Evolutionary conservation across 2,113 vertebrate species (phyloP).

Genomic region (Scopus umbretta): DNA sequence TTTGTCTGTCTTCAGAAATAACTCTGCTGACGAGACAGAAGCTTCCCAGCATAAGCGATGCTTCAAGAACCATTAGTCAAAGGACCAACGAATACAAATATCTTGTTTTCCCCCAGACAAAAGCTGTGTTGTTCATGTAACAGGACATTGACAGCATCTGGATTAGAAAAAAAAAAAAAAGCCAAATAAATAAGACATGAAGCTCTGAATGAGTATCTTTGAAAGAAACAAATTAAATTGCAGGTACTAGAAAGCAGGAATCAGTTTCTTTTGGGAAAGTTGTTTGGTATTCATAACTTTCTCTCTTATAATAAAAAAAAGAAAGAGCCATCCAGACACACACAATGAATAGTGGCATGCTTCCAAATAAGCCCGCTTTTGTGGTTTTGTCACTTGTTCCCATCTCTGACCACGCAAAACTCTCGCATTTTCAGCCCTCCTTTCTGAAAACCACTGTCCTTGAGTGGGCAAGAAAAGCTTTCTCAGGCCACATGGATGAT

Average conservation of each 20-base stretch:
- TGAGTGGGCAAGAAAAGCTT: background rate
- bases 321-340: background rate
- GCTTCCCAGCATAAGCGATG: background rate
- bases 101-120: background rate
- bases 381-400: background rate
- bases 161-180: background rate
- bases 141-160: background rate
- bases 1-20: background rate
- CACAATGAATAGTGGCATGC: background rate
- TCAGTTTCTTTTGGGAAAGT: background rate
- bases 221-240: background rate
- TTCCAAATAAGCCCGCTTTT: background rate
- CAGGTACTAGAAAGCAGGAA: background rate
- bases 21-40: background rate
- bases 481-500: background rate
- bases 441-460: background rate
- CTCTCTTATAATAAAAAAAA: background rate
- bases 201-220: background rate
- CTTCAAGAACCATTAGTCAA: background rate
- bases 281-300: background rate
- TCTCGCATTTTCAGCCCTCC: background rate
- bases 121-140: background rate
- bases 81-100: background rate
- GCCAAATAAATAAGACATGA: background rate
- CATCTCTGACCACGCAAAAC: background rate